These are phyloP conservation scores for Conus canariensis DNA, from an alignment of 2,888 invertebrate genomes.

Conservation along the genomic window DNA sequence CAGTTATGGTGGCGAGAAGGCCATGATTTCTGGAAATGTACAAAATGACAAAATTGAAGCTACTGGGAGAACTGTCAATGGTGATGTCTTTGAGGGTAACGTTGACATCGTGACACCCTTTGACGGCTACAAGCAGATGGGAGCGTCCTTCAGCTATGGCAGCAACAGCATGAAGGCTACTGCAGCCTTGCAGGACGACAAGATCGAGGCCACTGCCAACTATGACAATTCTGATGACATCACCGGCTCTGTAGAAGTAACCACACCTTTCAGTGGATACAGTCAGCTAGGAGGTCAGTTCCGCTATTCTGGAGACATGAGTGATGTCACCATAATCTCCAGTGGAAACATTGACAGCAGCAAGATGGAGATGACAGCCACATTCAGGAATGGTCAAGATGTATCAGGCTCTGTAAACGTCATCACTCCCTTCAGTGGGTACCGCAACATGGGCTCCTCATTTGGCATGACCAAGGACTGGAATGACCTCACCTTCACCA, in stretches of 20 bases:
- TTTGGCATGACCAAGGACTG: background rate
- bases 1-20: background rate
- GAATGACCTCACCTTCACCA: slow-evolving; percentile 17
- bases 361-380: background rate
- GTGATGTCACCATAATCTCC: slow-evolving; percentile 25
- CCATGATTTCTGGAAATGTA: background rate
- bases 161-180: background rate
- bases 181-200: slow-evolving; percentile 24
- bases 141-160: slow-evolving; percentile 11
- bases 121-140: slow-evolving; percentile 7
- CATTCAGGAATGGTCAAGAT: slow-evolving; percentile 3
- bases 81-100: background rate
- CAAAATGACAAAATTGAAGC: slow-evolving; percentile 9
- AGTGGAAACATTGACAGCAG: slow-evolving; percentile 13
- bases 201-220: slow-evolving; percentile 1
- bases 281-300: slow-evolving; percentile 29
- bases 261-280: slow-evolving; percentile 14
- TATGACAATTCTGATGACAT: slow-evolving; percentile 13
- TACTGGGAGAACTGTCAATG: background rate
- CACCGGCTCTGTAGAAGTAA: background rate
- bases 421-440: slow-evolving; percentile 18
- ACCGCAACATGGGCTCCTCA: slow-evolving; percentile 25
- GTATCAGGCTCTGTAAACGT: slow-evolving; percentile 9
- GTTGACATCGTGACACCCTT: slow-evolving; percentile 41
- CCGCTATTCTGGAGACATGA: slow-evolving; percentile 32